Conservation (phyloP, 2,888 invertebrate genomes). For the Leptinotarsa haldemani region DNA sequence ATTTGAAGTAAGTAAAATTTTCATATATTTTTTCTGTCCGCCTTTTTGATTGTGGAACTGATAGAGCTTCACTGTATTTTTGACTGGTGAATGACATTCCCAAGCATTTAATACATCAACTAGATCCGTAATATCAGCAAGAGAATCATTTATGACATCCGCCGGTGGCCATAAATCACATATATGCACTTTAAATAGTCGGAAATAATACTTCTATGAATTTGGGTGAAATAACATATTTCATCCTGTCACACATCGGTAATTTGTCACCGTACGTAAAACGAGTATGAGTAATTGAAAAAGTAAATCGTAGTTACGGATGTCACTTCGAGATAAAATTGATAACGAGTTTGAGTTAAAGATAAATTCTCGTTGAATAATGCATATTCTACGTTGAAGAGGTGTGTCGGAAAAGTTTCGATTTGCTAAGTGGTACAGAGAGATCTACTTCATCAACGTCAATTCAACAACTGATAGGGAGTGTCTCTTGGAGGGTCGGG, state of each 20-base stretch:
- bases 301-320: slow-evolving; percentile 17
- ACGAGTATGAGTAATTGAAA: slow-evolving; percentile 31
- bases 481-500: neutral
- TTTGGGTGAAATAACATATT: slow-evolving; percentile 25
- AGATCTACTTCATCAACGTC: slow-evolving; percentile 1
- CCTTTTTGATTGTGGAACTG: too few species aligned
- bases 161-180: slow-evolving; percentile 15
- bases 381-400: slow-evolving; percentile 1
- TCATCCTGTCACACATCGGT: slow-evolving; percentile 29
- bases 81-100: too few species aligned
- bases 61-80: too few species aligned
- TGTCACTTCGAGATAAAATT: slow-evolving; percentile 13
- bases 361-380: slow-evolving; percentile 20
- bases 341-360: slow-evolving; percentile 16
- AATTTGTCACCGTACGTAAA: slow-evolving; percentile 29
- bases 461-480: neutral
- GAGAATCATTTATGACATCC: neutral
- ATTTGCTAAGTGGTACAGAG: slow-evolving; percentile 8
- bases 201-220: slow-evolving; percentile 30
- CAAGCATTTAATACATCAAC: neutral
- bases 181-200: slow-evolving; percentile 27
- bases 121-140: neutral
- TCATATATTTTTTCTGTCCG: too few species aligned
- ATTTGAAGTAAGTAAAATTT: too few species aligned
- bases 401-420: slow-evolving; percentile 4